Base-by-base conservation (phyloP, 1,140 invertebrate genomes). In the Leptinotarsa undecemlineata region DNA sequence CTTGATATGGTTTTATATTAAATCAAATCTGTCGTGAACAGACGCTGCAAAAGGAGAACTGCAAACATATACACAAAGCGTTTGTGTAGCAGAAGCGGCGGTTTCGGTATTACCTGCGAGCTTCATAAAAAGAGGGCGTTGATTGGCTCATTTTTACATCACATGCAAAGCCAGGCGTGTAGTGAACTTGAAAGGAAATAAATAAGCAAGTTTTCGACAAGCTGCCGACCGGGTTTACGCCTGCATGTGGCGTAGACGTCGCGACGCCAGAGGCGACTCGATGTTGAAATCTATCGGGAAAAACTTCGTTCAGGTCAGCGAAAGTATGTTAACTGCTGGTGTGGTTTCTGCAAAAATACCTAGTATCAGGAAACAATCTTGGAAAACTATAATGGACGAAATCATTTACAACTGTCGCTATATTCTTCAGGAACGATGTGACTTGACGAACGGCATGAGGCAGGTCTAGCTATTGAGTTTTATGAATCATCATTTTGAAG, bases 201-300 rank as follows among this genome's bases (percentile, higher is more conserved):
- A 57, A 57, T 57, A 57, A 57, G 51, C 51, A 19, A 57, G 51
- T 57, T 57, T 57, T 57, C 51, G 51, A 57, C 51, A 57, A 57
- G 51, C n/a, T 4, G 51, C 14, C 51, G 17, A 57, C 51, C 33
- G 51, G 17, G 17, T 57, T 57, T 57, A 57, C 51, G 51, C 51
- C 51, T 57, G 51, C 51, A 57, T 57, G 17, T 57, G 51, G 51
- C 51, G 17, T 57, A 57, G 51, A 57, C 51, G n/a, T 42, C 33
- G 33, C 33, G 33, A 42, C 33, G 33, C 33, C 33, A 42, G 1
- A 11, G 33, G 33, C 33, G 33, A 42, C 33, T 42, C 33, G 33
- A 42, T 42, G 33, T 42, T 42, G 11, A 11, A 42, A 33, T 33
- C 0, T 33, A 11, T 11, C 8, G 33, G 33, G 33, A 33, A 11